Evolutionary conservation across 1,140 invertebrate species (phyloP), one percentile per base, ranked within the genome.

Genomic region (Apis florea): DNA sequence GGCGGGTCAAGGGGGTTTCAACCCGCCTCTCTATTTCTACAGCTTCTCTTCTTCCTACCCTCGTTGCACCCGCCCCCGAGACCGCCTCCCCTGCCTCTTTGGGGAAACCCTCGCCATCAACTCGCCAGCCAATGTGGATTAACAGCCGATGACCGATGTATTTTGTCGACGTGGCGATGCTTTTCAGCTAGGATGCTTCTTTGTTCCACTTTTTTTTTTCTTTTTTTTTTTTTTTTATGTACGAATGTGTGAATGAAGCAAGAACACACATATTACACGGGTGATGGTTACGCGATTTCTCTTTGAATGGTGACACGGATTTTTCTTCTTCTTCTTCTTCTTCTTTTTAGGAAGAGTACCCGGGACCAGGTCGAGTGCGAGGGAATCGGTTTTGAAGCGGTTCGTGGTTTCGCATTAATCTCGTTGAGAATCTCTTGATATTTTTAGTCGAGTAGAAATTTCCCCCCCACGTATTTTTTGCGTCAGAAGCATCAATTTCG

Each of bases 1-100:
- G 71, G 80, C 88, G 86, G 90, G 91, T 91, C 90, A 92, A 92
- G 88, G 84, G 85, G 89, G 76, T 90, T 91, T 91, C 87, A 90
- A 89, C 83, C 84, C 86, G 56, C 79, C 86, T 84, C 88, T 88
- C 80, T 87, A 91, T 90, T 88, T 88, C 82, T 87, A 75, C 79
- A 79, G 78, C 83, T 83, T 69, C 84, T 83, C 83, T 86, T 77
- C 85, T 83, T 69, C 74, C 70, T 66, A 66, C 68, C 63, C 78
- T 70, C 63, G n/a, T 66, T 75, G 67, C 79, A 71, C 40, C 56
- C 72, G 67, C 67, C 69, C 54, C 56, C 64, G 49, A 63, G 68
- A 82, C 61, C 79, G 63, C 68, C 67, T 71, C 49, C 47, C 72
- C 67, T 51, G 54, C 51, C 58, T 61, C 59, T 47, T 69, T 31